These are phyloP conservation scores for Dryomyza anilis DNA, from an alignment of 2,888 invertebrate genomes.

Conservation along the genomic window DNA sequence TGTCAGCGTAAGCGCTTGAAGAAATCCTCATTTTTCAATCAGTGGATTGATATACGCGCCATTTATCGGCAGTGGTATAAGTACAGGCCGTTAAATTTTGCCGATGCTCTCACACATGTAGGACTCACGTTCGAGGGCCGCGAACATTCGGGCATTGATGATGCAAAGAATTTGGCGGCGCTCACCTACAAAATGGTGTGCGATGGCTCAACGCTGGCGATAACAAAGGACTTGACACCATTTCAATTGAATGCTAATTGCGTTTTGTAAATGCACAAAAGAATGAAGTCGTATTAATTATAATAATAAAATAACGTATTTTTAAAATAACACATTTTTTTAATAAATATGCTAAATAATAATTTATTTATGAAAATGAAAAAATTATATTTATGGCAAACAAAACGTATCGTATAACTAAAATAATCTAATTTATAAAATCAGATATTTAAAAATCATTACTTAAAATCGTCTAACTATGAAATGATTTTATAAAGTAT, in stretches of 20 bases:
- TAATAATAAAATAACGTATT: too few relatives aligned
- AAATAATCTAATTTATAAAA: too few relatives aligned
- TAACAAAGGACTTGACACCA: conserved; percentile 62
- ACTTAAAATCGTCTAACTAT: too few relatives aligned
- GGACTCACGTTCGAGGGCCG: conserved; percentile 67
- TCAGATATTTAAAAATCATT: too few relatives aligned
- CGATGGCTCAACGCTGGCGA: conserved; percentile 65
- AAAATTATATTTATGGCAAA: too few relatives aligned
- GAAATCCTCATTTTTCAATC: conserved; percentile 64
- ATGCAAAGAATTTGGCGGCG: conserved; percentile 68
- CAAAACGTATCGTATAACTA: too few relatives aligned
- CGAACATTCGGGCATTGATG: conserved; percentile 68
- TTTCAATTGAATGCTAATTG: conserved; percentile 57
- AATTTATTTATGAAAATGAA: too few relatives aligned
- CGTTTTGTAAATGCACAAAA: conserved; percentile 45
- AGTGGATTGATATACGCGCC: conserved; percentile 67
- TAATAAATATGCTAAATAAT: too few relatives aligned
- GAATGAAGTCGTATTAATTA: too few relatives aligned
- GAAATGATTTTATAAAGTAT: too few relatives aligned
- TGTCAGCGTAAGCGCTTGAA: conserved; percentile 65
- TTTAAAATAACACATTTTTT: too few relatives aligned
- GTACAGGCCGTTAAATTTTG: conserved; percentile 61
- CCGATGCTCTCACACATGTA: conserved; percentile 65
- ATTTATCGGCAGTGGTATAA: conserved; percentile 65
- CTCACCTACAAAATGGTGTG: conserved; percentile 65